A percentile compares a stretch with the other conserved stretches of the same genome.
phyloP scores from a whole-genome alignment of 2,888 invertebrate genomes.

The Steinernema scapterisci region DNA sequence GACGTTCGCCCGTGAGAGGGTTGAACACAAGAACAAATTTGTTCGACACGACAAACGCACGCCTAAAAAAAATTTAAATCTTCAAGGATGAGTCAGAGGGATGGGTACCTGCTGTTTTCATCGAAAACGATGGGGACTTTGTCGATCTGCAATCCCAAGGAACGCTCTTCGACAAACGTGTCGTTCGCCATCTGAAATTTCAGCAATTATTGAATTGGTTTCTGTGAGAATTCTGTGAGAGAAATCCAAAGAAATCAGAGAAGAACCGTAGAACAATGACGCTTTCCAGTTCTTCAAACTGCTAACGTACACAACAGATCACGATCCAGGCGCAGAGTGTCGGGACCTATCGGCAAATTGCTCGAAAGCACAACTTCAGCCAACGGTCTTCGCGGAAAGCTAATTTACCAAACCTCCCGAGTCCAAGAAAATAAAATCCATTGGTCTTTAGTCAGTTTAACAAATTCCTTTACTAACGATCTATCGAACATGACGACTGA shows the following conservation, averaged over 20 bases:
- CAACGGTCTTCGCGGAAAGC: too few species aligned
- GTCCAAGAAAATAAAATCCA: too few species aligned
- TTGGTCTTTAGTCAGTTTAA: too few species aligned
- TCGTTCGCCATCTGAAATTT: conserved; percentile 1
- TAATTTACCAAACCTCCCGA: too few species aligned
- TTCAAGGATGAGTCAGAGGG: neutral
- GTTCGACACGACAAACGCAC: conserved; percentile 19
- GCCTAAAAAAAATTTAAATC: conserved; percentile 16
- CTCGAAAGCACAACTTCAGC: too few species aligned
- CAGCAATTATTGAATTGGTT: neutral
- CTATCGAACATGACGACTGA: too few species aligned
- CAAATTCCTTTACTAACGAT: too few species aligned
- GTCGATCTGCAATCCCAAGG: conserved; percentile 7
- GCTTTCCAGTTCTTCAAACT: too few species aligned
- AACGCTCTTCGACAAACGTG: conserved; percentile 23
- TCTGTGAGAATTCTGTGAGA: neutral
- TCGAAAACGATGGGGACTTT: conserved; percentile 9
- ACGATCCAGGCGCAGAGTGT: neutral
- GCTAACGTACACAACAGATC: neutral
- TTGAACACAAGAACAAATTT: conserved; percentile 27
- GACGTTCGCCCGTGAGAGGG: conserved; percentile 22
- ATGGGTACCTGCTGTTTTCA: neutral
- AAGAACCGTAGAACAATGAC: too few species aligned
- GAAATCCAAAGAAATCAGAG: neutral
- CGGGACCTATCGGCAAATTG: too few species aligned